Evolutionary conservation across 1,140 invertebrate species (phyloP).

Genomic region (Antheraea pernyi): DNA sequence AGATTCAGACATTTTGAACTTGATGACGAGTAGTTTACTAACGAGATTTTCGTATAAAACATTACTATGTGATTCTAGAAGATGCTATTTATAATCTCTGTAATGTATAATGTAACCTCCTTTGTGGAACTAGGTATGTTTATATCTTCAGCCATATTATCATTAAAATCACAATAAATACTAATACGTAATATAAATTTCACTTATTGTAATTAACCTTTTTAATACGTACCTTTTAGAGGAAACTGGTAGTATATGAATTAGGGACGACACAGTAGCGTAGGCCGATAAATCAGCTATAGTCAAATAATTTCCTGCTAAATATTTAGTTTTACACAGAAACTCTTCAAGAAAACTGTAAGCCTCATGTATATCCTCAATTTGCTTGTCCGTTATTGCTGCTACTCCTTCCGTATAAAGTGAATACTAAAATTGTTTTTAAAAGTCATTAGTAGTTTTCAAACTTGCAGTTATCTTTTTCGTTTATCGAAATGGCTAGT

Average conservation of each 20-base stretch:
- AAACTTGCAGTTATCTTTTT: neutral
- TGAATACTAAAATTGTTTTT: neutral
- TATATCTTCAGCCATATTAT: no score
- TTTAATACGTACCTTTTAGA: neutral
- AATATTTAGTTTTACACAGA: neutral
- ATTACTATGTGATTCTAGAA: no score
- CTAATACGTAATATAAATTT: no score
- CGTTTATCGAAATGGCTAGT: neutral
- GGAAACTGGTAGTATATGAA: neutral
- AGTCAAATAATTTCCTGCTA: neutral
- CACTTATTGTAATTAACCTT: no score
- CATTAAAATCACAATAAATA: no score
- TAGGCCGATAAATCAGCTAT: neutral
- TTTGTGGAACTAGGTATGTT: no score
- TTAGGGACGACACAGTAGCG: neutral
- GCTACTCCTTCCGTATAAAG: neutral
- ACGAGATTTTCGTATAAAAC: no score
- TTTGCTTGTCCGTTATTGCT: neutral
- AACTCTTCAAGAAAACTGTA: neutral
- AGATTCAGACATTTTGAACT: no score
- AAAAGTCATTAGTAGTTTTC: neutral
- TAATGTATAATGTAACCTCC: no score
- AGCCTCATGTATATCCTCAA: neutral
- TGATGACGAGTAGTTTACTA: no score
- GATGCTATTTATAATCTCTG: no score